Conservation (phyloP, 1,140 invertebrate genomes). For the Pseudoatta argentina region DNA sequence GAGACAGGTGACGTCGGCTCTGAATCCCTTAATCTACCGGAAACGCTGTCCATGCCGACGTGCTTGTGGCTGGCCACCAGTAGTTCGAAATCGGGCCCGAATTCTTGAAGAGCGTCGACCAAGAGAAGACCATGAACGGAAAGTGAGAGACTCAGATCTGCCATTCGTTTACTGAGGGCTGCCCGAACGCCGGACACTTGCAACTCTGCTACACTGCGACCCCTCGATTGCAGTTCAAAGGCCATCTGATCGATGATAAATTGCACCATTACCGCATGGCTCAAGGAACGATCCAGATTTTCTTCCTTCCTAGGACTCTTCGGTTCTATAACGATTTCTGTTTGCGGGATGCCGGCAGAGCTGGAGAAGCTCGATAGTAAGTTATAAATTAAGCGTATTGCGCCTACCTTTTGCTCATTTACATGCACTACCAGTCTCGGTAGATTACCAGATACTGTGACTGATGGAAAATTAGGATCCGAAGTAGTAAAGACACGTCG, state of each 20-base stretch:
- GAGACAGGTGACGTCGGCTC: constrained; percentile 95
- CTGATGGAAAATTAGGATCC: constrained; percentile 94
- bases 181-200: constrained; percentile 95
- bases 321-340: constrained; percentile 80
- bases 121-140: constrained; percentile 96
- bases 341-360: constrained; percentile 56
- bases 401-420: constrained; percentile 94
- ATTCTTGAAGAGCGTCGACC: constrained; percentile 97
- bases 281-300: constrained; percentile 82
- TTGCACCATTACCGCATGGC: constrained; percentile 93
- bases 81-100: constrained; percentile 97
- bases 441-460: constrained; percentile 93
- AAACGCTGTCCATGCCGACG: constrained; percentile 97
- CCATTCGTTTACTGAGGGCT: constrained; percentile 90
- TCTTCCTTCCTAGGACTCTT: constrained; percentile 85
- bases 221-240: constrained; percentile 94
- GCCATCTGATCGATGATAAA: constrained; percentile 96
- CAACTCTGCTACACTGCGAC: constrained; percentile 94
- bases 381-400: constrained; percentile 87
- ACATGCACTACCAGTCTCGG: constrained; percentile 95
- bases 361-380: constrained; percentile 80
- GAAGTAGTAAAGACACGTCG: constrained; percentile 92
- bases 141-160: constrained; percentile 92
- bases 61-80: constrained; percentile 97
- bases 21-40: constrained; percentile 96